A percentile compares a stretch with the other conserved stretches of the same genome.
phyloP scores from a whole-genome alignment of 2,113 vertebrate species.

The Pachyramphus minor region DNA sequence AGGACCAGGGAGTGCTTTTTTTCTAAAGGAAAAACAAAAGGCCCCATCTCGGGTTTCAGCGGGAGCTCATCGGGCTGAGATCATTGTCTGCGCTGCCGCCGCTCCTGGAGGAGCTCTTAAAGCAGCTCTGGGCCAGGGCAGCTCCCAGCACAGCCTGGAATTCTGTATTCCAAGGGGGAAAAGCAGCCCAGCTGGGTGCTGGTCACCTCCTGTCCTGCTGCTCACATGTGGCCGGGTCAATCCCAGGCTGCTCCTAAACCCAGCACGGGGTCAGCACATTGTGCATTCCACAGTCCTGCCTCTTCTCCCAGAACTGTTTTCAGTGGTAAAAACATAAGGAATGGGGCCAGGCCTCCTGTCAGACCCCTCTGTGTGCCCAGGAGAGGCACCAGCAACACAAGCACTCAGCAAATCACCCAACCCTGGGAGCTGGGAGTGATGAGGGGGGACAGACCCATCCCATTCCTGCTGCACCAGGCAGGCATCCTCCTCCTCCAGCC shows the following conservation, averaged over 20 bases:
- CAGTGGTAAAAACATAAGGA: background rate
- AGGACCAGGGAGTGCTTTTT: background rate
- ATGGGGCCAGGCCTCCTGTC: background rate
- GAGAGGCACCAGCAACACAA: background rate
- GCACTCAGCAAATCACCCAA: background rate
- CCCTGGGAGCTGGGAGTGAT: background rate
- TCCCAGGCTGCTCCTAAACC: background rate
- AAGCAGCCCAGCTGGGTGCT: background rate
- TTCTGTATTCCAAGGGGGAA: background rate
- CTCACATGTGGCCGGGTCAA: background rate
- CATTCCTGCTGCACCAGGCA: background rate
- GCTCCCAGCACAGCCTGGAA: background rate
- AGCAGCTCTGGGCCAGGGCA: background rate
- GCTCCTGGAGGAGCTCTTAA: constrained; percentile 52
- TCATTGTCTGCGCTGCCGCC: constrained; percentile 52
- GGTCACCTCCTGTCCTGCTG: background rate
- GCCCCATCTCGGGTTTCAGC: constrained; percentile 70
- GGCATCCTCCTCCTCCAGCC: background rate
- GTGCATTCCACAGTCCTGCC: background rate
- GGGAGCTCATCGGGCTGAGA: constrained; percentile 57
- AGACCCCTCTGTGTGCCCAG: background rate
- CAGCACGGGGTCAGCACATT: background rate
- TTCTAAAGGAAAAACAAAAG: constrained; percentile 36
- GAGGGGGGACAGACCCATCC: background rate
- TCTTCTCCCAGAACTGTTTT: background rate